These are phyloP conservation scores for Eunapius fragilis DNA, from an alignment of 37 sponge, comb jelly and placozoan genomes.

Conservation along the genomic window DNA sequence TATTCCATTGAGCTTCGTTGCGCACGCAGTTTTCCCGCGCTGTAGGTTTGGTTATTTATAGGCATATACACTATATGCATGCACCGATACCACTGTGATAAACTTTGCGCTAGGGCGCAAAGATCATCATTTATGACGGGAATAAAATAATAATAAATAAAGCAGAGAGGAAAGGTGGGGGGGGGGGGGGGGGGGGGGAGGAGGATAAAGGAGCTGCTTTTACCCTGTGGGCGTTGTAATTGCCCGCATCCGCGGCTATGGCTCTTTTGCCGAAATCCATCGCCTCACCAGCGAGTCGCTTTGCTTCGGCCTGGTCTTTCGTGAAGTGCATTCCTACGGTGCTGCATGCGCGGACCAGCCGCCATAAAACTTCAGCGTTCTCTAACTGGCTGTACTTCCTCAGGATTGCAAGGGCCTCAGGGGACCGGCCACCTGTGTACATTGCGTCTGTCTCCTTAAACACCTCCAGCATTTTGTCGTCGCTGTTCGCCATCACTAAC, in stretches of 20 bases:
- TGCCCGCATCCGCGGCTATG: conserved; percentile 8
- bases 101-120: no score
- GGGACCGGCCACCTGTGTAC: conserved; percentile 36
- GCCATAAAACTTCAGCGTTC: conserved; percentile 59
- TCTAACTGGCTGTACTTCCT: conserved; percentile 23
- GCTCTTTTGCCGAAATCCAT: conserved; percentile 42
- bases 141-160: no score
- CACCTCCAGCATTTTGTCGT: conserved; percentile 1
- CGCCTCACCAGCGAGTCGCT: conserved; percentile 38
- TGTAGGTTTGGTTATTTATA: background rate
- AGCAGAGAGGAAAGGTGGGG: no score
- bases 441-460: conserved; percentile 47
- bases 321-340: conserved; percentile 50
- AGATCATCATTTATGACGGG: no score
- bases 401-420: conserved; percentile 48
- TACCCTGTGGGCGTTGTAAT: conserved; percentile 26
- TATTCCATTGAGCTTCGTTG: background rate
- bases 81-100: background rate
- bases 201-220: no score
- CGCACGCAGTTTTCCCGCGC: background rate
- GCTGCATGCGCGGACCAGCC: conserved; percentile 64
- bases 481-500: background rate
- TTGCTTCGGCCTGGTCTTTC: conserved; percentile 7
- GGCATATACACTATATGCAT: background rate
- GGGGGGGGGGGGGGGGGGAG: no score